Conservation (phyloP, 2,797 vertebrate species). For the Gastrophryne carolinensis region DNA sequence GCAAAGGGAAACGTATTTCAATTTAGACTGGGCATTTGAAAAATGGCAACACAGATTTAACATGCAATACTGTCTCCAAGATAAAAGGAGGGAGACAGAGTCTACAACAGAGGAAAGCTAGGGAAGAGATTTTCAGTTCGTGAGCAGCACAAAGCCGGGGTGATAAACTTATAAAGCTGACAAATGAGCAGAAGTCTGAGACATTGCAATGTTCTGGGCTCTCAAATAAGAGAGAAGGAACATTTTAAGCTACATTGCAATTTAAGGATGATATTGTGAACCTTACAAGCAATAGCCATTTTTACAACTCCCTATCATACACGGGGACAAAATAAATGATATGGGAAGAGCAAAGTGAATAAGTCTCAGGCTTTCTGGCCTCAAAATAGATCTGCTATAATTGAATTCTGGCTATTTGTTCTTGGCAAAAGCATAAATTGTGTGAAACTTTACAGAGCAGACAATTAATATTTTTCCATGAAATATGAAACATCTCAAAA, state of each 20-base stretch:
- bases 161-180: conserved; percentile 49
- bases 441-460: conserved; percentile 28
- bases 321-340: conserved; percentile 47
- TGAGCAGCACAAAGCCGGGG: conserved; percentile 41
- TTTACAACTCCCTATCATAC: conserved; percentile 52
- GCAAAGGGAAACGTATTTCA: conserved; percentile 20
- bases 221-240: conserved; percentile 47
- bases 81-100: conserved; percentile 31
- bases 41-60: conserved; percentile 14
- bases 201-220: conserved; percentile 34
- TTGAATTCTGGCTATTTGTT: conserved; percentile 49
- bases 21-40: neutral
- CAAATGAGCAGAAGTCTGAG: conserved; percentile 40
- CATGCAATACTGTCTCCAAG: conserved; percentile 27
- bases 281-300: conserved; percentile 49
- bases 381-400: conserved; percentile 49
- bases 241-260: conserved; percentile 51
- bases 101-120: conserved; percentile 13
- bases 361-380: conserved; percentile 35
- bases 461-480: conserved; percentile 48
- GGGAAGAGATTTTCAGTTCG: conserved; percentile 25
- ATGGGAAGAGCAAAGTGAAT: conserved; percentile 45
- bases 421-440: conserved; percentile 48
- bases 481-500: conserved; percentile 32
- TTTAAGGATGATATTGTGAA: conserved; percentile 52